phyloP scores from a whole-genome alignment of 2,797 vertebrate genomes.

The Gallinago nigripennis region DNA sequence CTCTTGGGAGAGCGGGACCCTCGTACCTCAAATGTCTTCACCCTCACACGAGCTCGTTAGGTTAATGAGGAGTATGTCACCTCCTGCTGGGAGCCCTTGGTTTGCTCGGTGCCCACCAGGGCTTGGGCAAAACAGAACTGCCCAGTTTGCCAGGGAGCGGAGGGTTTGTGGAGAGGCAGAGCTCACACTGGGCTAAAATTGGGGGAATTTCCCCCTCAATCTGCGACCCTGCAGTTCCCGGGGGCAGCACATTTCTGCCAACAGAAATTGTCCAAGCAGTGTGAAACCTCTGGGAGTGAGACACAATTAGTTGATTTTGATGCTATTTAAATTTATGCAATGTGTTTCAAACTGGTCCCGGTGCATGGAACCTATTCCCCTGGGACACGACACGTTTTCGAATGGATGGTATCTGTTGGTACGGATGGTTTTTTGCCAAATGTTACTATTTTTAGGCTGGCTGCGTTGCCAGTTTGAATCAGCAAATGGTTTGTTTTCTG shows the following conservation, averaged over 20 bases:
- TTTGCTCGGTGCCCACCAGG: neutral
- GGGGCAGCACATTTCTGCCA: neutral
- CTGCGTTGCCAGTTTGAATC: neutral
- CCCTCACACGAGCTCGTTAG: fast-evolving
- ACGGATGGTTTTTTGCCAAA: neutral
- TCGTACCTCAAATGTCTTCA: fast-evolving
- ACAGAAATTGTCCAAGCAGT: fast-evolving
- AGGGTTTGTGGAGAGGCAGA: neutral
- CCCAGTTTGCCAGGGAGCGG: neutral
- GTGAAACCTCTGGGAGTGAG: neutral
- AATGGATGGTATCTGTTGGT: neutral
- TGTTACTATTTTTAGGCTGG: neutral
- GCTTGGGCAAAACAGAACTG: neutral
- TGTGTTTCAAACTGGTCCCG: neutral
- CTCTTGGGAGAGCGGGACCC: neutral
- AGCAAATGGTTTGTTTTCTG: neutral
- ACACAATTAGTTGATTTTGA: neutral
- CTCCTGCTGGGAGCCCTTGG: neutral
- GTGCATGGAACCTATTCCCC: neutral
- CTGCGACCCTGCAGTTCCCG: fast-evolving
- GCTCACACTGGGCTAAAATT: neutral
- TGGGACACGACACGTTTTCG: fast-evolving
- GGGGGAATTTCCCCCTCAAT: neutral
- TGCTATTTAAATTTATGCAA: neutral
- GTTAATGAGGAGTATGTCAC: neutral